These are phyloP conservation scores for Ctenosaura bakeri DNA, from an alignment of 2,797 vertebrate genomes.

Conservation along the genomic window DNA sequence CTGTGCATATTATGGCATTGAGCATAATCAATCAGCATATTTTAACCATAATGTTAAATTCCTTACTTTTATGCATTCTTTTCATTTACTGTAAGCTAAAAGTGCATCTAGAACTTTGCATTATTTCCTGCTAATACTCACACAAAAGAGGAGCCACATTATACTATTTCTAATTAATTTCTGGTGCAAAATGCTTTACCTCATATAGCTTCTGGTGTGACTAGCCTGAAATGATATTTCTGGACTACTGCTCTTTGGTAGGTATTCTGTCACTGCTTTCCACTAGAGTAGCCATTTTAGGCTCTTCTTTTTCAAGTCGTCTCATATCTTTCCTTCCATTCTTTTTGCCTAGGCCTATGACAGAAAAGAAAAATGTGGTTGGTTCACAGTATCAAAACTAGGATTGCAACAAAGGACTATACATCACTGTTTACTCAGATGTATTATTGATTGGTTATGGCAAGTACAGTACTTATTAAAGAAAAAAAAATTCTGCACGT, in stretches of 20 bases:
- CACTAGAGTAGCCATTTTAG: too few relatives aligned
- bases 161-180: background rate
- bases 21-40: background rate
- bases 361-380: background rate
- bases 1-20: background rate
- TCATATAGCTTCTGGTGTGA: background rate
- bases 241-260: too few relatives aligned
- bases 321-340: background rate
- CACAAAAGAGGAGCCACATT: background rate
- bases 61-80: too few relatives aligned
- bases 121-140: too few relatives aligned
- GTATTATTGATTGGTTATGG: background rate
- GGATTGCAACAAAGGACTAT: too few relatives aligned
- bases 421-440: background rate
- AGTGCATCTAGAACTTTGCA: background rate
- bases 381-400: too few relatives aligned
- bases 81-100: background rate
- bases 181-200: background rate
- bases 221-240: too few relatives aligned
- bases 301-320: background rate
- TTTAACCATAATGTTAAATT: background rate
- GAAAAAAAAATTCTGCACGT: background rate
- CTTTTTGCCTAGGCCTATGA: background rate
- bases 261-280: too few relatives aligned
- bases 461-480: background rate